Conservation (phyloP, 1,140 invertebrate genomes). For the Eurosta solidaginis region DNA sequence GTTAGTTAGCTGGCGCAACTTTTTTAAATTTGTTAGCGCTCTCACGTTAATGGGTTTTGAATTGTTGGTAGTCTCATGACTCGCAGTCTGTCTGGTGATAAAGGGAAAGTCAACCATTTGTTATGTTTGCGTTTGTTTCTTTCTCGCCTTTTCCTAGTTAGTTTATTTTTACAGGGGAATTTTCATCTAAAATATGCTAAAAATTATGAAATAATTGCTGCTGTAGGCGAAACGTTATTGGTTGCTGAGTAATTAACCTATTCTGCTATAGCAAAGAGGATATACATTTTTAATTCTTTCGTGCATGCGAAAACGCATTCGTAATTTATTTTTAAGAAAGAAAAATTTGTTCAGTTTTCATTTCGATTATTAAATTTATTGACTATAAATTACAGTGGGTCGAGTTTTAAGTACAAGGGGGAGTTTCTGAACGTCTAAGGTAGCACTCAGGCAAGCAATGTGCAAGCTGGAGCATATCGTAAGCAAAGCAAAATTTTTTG, state of each 20-base stretch:
- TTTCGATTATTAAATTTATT: too few relatives aligned
- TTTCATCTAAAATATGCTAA: not conserved
- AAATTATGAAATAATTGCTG: not conserved
- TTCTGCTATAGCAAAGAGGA: too few relatives aligned
- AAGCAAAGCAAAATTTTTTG: too few relatives aligned
- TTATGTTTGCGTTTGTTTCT: not conserved
- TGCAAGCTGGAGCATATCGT: too few relatives aligned
- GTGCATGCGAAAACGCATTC: not conserved
- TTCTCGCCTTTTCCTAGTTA: not conserved
- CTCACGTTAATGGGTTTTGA: slow-evolving; percentile 19
- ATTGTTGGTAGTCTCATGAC: not conserved
- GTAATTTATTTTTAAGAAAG: too few relatives aligned
- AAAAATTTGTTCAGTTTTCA: too few relatives aligned
- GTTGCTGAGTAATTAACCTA: not conserved
- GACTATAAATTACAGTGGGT: too few relatives aligned
- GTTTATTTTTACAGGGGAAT: not conserved
- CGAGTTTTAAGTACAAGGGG: too few relatives aligned
- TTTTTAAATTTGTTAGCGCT: slow-evolving; percentile 15
- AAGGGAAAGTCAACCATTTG: not conserved
- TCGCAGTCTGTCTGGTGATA: too few relatives aligned
- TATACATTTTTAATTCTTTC: not conserved
- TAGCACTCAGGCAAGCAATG: too few relatives aligned
- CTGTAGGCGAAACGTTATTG: not conserved
- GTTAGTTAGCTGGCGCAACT: slow-evolving; percentile 5
- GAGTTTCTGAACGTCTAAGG: too few relatives aligned